Percentiles rank a stretch among this genome's conserved stretches.
Conservation (phyloP, 2,797 vertebrate genomes). For the Hirundo rustica region DNA sequence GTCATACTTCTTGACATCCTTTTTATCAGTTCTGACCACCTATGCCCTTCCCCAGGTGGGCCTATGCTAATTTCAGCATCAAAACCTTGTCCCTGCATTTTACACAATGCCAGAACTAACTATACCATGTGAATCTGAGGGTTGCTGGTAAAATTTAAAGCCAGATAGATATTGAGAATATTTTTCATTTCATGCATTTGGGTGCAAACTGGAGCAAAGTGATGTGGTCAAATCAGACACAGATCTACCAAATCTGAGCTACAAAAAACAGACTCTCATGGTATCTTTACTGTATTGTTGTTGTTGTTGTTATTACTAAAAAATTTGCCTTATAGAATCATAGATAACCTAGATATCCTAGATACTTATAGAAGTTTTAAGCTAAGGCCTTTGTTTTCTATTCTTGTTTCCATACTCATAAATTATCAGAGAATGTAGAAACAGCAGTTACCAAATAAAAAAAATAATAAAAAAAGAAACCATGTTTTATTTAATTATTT, state of each 20-base stretch:
- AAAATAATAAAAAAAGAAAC: not conserved
- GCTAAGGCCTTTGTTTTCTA: accelerated
- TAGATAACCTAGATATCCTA: not conserved
- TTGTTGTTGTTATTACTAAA: too few species aligned
- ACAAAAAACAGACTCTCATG: not conserved
- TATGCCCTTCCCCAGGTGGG: too few species aligned
- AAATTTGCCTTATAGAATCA: not conserved
- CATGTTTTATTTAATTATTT: not conserved
- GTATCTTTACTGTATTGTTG: not conserved
- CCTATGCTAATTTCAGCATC: not conserved
- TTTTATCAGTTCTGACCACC: not conserved
- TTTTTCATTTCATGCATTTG: not conserved
- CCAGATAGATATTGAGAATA: not conserved
- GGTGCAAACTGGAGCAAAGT: not conserved
- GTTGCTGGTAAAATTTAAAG: not conserved
- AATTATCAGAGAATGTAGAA: not conserved
- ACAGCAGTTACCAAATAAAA: not conserved
- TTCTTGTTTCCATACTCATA: not conserved
- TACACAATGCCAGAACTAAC: not conserved
- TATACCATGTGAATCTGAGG: not conserved
- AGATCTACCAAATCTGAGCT: not conserved
- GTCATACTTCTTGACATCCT: not conserved
- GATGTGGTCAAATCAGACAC: not conserved
- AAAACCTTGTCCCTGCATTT: not conserved
- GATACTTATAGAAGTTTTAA: not conserved